Evolutionary conservation across 1,140 invertebrate genomes (phyloP).

Genomic region (Trypoxylus dichotomus): DNA sequence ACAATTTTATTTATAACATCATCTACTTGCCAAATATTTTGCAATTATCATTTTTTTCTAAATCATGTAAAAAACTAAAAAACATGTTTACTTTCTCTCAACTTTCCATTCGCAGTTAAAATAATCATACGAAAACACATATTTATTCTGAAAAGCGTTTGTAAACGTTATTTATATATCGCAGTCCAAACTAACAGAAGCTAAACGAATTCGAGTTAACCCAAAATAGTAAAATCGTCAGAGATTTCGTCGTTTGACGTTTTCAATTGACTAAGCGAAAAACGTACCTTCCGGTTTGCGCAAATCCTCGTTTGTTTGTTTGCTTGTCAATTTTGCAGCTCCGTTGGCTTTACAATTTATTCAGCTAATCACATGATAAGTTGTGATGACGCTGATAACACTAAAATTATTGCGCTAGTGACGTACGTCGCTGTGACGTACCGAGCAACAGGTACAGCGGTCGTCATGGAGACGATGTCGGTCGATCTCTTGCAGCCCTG

Average conservation of each 20-base stretch:
- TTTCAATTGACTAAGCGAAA: conserved; percentile 1
- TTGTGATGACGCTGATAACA: conserved; percentile 27
- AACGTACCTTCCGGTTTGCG: background rate
- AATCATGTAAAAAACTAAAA: no score
- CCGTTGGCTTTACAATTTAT: conserved; percentile 5
- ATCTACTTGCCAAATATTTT: no score
- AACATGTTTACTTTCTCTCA: no score
- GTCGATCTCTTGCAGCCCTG: conserved; percentile 23
- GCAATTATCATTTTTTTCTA: no score
- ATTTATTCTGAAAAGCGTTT: no score
- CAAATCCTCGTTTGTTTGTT: background rate
- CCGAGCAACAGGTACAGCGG: conserved; percentile 12
- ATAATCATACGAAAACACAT: no score
- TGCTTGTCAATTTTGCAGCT: conserved; percentile 7
- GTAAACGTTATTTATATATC: no score
- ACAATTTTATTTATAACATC: no score
- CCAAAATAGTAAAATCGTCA: background rate
- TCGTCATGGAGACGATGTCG: background rate
- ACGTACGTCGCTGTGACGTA: conserved; percentile 16
- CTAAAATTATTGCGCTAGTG: conserved; percentile 17
- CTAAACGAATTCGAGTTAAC: background rate
- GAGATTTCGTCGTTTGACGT: background rate
- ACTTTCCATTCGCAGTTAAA: no score
- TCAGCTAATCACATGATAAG: conserved; percentile 5
- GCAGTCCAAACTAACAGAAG: background rate